Evolutionary conservation across 2,888 invertebrate genomes (phyloP).

Genomic region (Lydus trimaculatus): DNA sequence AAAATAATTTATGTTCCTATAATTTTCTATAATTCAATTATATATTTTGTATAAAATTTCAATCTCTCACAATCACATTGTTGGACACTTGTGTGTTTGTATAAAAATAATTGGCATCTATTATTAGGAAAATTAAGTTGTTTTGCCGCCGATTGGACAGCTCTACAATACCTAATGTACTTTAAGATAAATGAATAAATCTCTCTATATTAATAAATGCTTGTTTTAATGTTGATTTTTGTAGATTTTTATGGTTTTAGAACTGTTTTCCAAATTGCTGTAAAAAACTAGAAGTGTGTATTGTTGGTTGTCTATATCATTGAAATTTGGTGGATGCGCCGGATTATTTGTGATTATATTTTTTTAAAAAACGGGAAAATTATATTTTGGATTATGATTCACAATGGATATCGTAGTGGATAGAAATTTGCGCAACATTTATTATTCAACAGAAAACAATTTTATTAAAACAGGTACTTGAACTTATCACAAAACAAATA

Average conservation of each 20-base stretch:
- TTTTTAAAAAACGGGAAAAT: background rate
- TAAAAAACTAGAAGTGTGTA: too few species aligned
- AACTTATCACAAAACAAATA: conserved; percentile 19
- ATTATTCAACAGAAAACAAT: background rate
- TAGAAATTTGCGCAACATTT: conserved; percentile 1
- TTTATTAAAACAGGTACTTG: background rate
- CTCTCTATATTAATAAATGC: conserved; percentile 4
- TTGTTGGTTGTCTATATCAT: too few species aligned
- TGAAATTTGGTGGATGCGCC: conserved; percentile 1
- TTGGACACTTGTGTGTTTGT: conserved; percentile 19
- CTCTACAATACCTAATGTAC: conserved; percentile 28
- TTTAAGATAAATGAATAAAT: conserved; percentile 32
- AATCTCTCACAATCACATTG: conserved; percentile 22
- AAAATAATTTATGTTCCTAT: conserved; percentile 21
- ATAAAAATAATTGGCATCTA: conserved; percentile 2
- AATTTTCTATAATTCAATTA: conserved; percentile 13
- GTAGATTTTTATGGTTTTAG: too few species aligned
- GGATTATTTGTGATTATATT: background rate
- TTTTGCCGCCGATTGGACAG: conserved; percentile 20
- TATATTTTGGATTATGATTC: background rate
- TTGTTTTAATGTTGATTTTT: too few species aligned
- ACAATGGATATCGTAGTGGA: background rate
- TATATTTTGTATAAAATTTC: conserved; percentile 12
- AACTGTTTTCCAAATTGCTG: too few species aligned
- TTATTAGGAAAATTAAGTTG: background rate